Evolutionary conservation across 2,888 invertebrate genomes (phyloP).

Genomic region (Eristalis intricaria): DNA sequence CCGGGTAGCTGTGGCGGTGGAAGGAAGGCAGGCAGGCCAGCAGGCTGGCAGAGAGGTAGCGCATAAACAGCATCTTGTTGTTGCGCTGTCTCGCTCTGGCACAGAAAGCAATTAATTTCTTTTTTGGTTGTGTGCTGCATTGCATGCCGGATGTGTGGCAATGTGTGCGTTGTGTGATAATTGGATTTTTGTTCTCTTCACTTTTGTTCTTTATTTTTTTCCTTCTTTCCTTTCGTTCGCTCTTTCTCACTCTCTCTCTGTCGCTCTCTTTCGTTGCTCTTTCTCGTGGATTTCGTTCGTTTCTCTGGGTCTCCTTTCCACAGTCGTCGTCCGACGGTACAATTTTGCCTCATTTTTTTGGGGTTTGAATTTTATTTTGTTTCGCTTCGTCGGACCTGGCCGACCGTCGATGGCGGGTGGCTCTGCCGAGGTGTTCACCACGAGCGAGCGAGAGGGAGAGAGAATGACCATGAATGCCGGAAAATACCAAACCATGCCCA

Average conservation of each 20-base stretch:
- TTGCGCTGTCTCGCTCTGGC: constrained; percentile 65
- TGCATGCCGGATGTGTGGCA: constrained; percentile 71
- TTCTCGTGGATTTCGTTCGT: not conserved
- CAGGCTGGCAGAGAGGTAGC: constrained; percentile 4
- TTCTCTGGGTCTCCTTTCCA: not conserved
- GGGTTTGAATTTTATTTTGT: constrained; percentile 30
- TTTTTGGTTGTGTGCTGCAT: constrained; percentile 70
- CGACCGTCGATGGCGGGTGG: not conserved
- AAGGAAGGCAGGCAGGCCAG: not conserved
- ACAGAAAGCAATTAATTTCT: constrained; percentile 72
- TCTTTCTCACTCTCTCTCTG: constrained; percentile 24
- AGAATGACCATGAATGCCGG: constrained; percentile 65
- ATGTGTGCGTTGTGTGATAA: constrained; percentile 72
- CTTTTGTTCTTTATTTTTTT: constrained; percentile 50
- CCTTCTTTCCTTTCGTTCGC: constrained; percentile 26
- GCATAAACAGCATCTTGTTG: constrained; percentile 68
- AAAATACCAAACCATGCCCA: constrained; percentile 20
- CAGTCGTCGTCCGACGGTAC: not conserved
- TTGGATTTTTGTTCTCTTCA: constrained; percentile 72
- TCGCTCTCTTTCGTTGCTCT: not conserved
- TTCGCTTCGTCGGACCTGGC: not conserved
- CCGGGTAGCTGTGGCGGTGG: not conserved
- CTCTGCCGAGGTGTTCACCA: not conserved
- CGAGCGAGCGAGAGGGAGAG: constrained; percentile 12
- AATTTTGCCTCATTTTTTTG: not conserved